These are phyloP conservation scores for Sarcoramphus papa DNA, from an alignment of 2,797 vertebrate species.

Conservation along the genomic window DNA sequence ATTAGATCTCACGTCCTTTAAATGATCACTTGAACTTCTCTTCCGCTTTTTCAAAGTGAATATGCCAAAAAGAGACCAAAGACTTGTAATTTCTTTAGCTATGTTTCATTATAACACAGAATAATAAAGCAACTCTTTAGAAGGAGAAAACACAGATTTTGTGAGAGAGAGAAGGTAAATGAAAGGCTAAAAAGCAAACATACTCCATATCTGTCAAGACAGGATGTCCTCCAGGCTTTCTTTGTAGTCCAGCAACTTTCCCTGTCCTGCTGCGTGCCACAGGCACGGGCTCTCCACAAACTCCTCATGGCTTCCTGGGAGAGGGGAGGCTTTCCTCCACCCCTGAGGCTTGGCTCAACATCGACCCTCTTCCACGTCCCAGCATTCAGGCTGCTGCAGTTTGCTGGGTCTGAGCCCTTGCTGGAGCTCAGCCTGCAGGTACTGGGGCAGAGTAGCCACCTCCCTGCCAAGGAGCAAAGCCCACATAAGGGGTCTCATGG, in stretches of 20 bases:
- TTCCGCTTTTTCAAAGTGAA: neutral
- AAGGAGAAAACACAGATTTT: neutral
- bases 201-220: neutral
- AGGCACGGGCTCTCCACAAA: neutral
- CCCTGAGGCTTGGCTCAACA: neutral
- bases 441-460: neutral
- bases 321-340: neutral
- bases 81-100: neutral
- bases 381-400: rapidly evolving
- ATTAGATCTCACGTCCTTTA: neutral
- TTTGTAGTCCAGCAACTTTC: neutral
- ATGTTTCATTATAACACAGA: neutral
- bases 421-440: neutral
- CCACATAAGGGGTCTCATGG: neutral
- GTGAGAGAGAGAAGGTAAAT: neutral
- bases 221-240: neutral
- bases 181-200: neutral
- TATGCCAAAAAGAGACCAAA: neutral
- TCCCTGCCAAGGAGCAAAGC: neutral
- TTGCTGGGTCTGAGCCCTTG: rapidly evolving
- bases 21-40: neutral
- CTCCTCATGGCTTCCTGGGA: neutral
- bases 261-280: neutral
- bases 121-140: neutral
- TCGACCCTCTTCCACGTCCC: rapidly evolving